Evolutionary conservation across 2,797 vertebrate genomes (phyloP), one percentile per base, ranked within the genome.

Genomic region (Columba guinea): DNA sequence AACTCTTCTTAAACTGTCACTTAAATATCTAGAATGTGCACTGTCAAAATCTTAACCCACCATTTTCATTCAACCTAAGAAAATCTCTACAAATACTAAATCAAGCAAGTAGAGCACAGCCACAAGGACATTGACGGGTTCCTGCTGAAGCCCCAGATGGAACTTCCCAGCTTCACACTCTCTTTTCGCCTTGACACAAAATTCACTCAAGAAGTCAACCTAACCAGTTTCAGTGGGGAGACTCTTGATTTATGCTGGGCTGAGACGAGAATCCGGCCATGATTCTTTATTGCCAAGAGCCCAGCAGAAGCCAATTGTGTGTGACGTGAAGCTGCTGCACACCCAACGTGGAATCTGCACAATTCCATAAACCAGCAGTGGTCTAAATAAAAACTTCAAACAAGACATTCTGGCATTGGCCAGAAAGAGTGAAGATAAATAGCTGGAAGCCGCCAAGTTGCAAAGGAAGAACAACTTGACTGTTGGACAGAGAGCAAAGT

Each of bases 301-400:
- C 87, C 78, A 79, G 93, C 82, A 79, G 82, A 90, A 87, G 96
- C 87, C 95, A 96, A 94, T 68, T 92, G 87, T 95, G 39, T 95
- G 70, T 84, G 94, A 96, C 22, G 9, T 21, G 69, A 90, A 96
- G 86, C 78, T 91, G 96, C 85, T 96, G 84, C 77, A 84, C 70
- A 84, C 70, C 92, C 92, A 96, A 91, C 5, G 19, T 58, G 94
- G 95, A 96, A 94, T 95, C 90, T 91, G 88, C 86, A 92, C 70
- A 97, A 94, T 90, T 97, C 77, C 88, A 87, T 94, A 96, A 92
- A 95, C 89, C 92, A 90, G 95, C 85, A 96, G 91, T 94, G 87
- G 77, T 85, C 96, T 95, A 97, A 97, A 97, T 96, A 97, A 96
- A 97, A 97, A 95, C 79, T 95, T 97, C 86, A 96, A 97, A 91